Base-by-base conservation (phyloP, 2,113 vertebrate species). In the Arothron firmamentum region DNA sequence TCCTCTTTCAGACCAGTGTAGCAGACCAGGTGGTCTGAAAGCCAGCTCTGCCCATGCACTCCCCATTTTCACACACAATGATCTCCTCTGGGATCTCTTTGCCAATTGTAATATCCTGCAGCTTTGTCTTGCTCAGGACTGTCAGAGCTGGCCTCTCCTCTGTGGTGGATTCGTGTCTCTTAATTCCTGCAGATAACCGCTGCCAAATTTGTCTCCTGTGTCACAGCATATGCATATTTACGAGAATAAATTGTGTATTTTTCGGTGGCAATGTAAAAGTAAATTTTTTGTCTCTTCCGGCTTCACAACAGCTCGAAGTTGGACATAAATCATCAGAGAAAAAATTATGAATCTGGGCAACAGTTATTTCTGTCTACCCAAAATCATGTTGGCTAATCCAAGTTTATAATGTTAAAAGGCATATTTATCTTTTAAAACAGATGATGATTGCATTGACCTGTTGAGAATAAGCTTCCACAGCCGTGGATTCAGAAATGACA, bases 141-240 rank as follows among this genome's bases (percentile, higher is more conserved):
- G 67, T 62, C 54, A 21, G 55, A 31, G 55, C 23, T 80, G 79
- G 75, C 67, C 58, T 59, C 54, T 82, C 18, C 38, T 73, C 61
- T 75, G 67, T 55, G 63, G 55, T 23, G 50, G 60, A 62, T 57
- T 13, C 9, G 2, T 0, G 6, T 74, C 50, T 18, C 28, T 19
- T 8, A 25, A 25, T 15, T 52, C 64, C 55, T 38, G 55, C 53
- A 49, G 59, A 50, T 54, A 6, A 51, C 43, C 17, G 20, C 12
- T 31, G 25, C 58, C 69, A 67, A 28, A 60, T 67, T 64, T 48
- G 38, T 52, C 65, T 65, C n/a, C 38, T 31, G 34, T 63, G 45
- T 61, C 45, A 59, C 58, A 65, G 52, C 49, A 59, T 46, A 17
- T 10, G n/a, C 15, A 60, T 19, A 63, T 70, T 59, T 62, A 18